These are phyloP conservation scores for Lissonota sp. DNA, from an alignment of 2,888 invertebrate genomes.

Conservation along the genomic window DNA sequence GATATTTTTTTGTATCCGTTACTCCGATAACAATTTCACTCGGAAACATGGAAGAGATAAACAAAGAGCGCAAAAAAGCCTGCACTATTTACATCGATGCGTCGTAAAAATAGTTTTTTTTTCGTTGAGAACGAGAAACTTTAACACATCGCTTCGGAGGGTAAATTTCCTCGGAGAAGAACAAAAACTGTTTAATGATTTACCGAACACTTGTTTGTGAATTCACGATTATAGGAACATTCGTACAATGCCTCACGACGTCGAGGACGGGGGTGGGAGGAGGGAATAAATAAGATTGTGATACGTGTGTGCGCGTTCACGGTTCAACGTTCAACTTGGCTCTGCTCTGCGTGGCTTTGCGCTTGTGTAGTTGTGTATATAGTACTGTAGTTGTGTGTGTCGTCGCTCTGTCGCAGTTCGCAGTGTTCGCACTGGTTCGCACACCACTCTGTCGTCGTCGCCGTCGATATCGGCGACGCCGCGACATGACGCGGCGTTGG, in stretches of 20 bases:
- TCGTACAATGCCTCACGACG: neutral
- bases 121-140: neutral
- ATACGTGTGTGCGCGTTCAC: conserved; percentile 48
- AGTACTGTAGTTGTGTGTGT: too few relatives aligned
- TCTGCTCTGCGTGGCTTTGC: too few relatives aligned
- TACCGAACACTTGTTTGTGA: neutral
- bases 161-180: neutral
- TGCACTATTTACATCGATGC: conserved; percentile 39
- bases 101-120: neutral
- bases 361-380: too few relatives aligned
- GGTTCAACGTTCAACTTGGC: conserved; percentile 58
- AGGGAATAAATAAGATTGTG: conserved; percentile 16
- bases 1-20: neutral
- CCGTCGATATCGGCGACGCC: too few relatives aligned
- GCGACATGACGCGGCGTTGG: neutral
- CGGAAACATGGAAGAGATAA: neutral
- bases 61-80: neutral
- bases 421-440: too few relatives aligned
- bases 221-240: neutral
- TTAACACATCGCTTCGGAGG: neutral
- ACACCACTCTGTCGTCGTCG: too few relatives aligned
- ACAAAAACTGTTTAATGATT: neutral
- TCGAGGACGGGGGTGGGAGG: neutral
- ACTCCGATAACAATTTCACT: neutral
- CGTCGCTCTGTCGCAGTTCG: too few relatives aligned